A percentile compares a stretch with the other conserved stretches of the same genome.
Evolutionary conservation across 2,888 invertebrate species (phyloP).

Genomic region (Scelioninae gen. 1): DNA sequence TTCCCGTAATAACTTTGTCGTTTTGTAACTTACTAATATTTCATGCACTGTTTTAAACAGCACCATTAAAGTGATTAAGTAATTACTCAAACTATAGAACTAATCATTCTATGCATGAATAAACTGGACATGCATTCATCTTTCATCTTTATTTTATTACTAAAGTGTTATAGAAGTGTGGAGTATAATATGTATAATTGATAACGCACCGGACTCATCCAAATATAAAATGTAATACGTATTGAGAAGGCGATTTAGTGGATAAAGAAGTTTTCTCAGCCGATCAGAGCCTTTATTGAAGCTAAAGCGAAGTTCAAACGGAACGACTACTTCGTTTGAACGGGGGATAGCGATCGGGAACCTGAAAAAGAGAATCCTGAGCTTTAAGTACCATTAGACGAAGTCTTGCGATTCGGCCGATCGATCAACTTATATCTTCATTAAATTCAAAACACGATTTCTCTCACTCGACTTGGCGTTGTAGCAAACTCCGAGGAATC

Average conservation of each 20-base stretch:
- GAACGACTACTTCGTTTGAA: slow-evolving; percentile 35
- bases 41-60: too few relatives aligned
- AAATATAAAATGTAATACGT: slow-evolving; percentile 33
- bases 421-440: slow-evolving; percentile 65
- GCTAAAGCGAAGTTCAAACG: slow-evolving; percentile 53
- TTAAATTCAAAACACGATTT: slow-evolving; percentile 66
- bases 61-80: too few relatives aligned
- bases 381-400: slow-evolving; percentile 61
- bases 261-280: slow-evolving; percentile 29
- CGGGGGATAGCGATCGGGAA: not conserved
- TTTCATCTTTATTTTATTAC: too few relatives aligned
- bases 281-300: slow-evolving; percentile 45
- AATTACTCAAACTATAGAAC: too few relatives aligned
- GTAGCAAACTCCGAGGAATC: slow-evolving; percentile 45
- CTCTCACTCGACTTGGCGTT: slow-evolving; percentile 40
- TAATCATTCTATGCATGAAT: too few relatives aligned
- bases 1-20: too few relatives aligned
- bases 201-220: slow-evolving; percentile 18
- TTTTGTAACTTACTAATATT: too few relatives aligned
- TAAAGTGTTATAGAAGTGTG: too few relatives aligned
- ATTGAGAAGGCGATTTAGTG: slow-evolving; percentile 18
- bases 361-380: slow-evolving; percentile 36
- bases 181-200: slow-evolving; percentile 6
- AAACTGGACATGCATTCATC: too few relatives aligned
- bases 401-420: slow-evolving; percentile 51